Evolutionary conservation across 2,888 invertebrate genomes (phyloP), one percentile per base, ranked within the genome.

Genomic region (Apodemia duryi): DNA sequence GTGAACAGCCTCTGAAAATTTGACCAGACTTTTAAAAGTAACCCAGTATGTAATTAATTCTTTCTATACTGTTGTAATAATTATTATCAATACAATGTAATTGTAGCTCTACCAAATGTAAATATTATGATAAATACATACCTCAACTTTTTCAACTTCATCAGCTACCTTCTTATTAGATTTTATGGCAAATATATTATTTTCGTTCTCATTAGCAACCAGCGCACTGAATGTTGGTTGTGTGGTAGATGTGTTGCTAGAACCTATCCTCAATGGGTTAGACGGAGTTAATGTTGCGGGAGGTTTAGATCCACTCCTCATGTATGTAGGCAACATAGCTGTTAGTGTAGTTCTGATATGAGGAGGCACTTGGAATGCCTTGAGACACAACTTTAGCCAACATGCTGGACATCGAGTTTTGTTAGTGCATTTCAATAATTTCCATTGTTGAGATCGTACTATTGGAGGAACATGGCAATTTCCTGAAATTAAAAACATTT

Each of bases 331-430:
- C 72, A 97, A 85, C 85, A 96, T 93, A 64, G 94, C 93, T 69
- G 94, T 94, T 65, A 97, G 88, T 63, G 95, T 94, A 68, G 94
- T 92, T 78, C 94, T 94, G 68, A 96, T 91, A 54, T 93, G 93
- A 41, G 94, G 89, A 63, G 97, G 95, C 79, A 97, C 94, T 84
- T 96, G 95, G 83, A 96, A 96, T 68, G 95, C 94, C 76, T 95
- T 94, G 61, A 97, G 88, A 81, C 97, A 97, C 93, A 96, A 94
- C 85, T 95, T 96, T 11, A 97, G 92, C 96, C 97, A 97, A 83
- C 97, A 98, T 21, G 97, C 97, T 64, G 95, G 94, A 85, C 97
- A 98, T 51, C 96, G 92, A 54, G 95, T 93, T 78, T 95, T 95
- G 78, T 95, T 95, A 43, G 95, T 94, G 81, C 95, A 95, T 72